Conservation (phyloP, 2,888 invertebrate genomes). For the Macrophya alboannulata region DNA sequence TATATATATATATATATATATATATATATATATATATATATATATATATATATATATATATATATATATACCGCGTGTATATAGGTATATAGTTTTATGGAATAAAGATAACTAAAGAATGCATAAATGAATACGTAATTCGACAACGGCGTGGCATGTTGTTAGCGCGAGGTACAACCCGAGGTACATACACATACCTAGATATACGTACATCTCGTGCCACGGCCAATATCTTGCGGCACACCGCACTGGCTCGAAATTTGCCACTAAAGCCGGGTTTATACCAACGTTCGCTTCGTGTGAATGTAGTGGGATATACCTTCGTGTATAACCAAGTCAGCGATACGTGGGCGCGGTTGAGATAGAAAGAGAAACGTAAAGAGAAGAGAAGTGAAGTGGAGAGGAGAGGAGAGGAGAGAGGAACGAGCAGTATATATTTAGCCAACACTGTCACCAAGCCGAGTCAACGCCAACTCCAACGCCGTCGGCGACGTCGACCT, state of each 20-base stretch:
- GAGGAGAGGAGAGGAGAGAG: slow-evolving; percentile 19
- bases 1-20: too few species aligned
- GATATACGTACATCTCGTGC: slow-evolving; percentile 4
- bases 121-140: slow-evolving; percentile 44
- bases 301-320: not conserved
- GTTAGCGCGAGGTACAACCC: not conserved
- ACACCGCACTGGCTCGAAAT: slow-evolving; percentile 35
- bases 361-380: slow-evolving; percentile 53
- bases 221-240: slow-evolving; percentile 47
- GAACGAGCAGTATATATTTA: slow-evolving; percentile 47
- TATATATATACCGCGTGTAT: too few species aligned
- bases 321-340: not conserved
- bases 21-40: too few species aligned
- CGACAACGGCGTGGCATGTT: not conserved
- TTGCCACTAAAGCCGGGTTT: slow-evolving; percentile 33
- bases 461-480: slow-evolving; percentile 40
- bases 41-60: too few species aligned
- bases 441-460: slow-evolving; percentile 50
- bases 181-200: not conserved
- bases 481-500: slow-evolving; percentile 44
- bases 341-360: slow-evolving; percentile 38
- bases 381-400: not conserved
- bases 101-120: slow-evolving; percentile 8
- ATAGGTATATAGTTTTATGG: not conserved
- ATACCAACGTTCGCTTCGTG: not conserved